Percentiles rank a stretch among this genome's conserved stretches.
Conservation (phyloP, 2,888 invertebrate species). For the Bembecia ichneumoniformis region DNA sequence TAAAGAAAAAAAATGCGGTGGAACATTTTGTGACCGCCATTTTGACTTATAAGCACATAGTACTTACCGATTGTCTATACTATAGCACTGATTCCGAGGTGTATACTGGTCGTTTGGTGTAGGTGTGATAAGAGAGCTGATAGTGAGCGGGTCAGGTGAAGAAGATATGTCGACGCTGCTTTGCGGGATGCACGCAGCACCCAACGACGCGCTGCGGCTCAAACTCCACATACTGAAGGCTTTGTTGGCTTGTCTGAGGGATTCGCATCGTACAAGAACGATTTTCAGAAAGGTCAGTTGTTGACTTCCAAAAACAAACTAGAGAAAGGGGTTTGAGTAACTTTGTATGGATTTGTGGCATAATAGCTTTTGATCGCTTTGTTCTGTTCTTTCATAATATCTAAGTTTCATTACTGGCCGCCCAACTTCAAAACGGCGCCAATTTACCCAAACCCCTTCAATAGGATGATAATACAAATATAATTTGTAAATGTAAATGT, state of each 20-base stretch:
- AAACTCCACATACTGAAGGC: constrained; percentile 94
- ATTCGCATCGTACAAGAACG: constrained; percentile 96
- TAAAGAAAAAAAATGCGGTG: too few relatives aligned
- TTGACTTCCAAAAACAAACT: background rate
- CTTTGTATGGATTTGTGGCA: background rate
- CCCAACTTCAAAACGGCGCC: too few relatives aligned
- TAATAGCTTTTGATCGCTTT: too few relatives aligned
- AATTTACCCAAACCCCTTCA: too few relatives aligned
- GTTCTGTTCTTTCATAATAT: too few relatives aligned
- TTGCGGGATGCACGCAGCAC: constrained; percentile 92
- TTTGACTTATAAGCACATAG: too few relatives aligned
- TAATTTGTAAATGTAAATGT: too few relatives aligned
- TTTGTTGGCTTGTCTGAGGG: constrained; percentile 88
- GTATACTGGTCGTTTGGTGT: constrained; percentile 1
- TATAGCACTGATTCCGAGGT: too few relatives aligned
- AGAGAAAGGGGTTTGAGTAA: background rate
- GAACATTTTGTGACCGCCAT: too few relatives aligned
- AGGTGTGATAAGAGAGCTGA: constrained; percentile 89
- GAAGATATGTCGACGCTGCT: constrained; percentile 96
- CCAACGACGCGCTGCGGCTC: constrained; percentile 82
- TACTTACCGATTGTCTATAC: background rate
- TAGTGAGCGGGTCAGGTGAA: constrained; percentile 92
- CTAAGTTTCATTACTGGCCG: too few relatives aligned
- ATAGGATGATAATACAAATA: too few relatives aligned
- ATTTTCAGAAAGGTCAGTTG: constrained; percentile 89